Conservation (phyloP, 1,140 invertebrate genomes). For the Drosophila tropicalis region DNA sequence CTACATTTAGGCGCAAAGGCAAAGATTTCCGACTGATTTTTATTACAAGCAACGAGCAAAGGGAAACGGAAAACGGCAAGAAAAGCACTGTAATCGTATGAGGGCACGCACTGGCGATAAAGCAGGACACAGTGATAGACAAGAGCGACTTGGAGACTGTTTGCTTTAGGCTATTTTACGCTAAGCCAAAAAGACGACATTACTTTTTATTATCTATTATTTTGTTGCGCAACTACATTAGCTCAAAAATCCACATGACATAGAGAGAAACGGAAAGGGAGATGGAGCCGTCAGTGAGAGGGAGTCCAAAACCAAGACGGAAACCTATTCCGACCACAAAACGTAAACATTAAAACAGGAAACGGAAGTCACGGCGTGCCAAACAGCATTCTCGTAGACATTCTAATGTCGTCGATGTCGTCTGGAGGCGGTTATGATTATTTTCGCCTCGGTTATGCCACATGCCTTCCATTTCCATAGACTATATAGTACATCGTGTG, state of each 20-base stretch:
- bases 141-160: slow-evolving; percentile 26
- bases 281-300: not conserved
- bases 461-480: slow-evolving; percentile 20
- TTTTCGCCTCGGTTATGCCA: slow-evolving; percentile 51
- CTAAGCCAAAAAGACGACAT: slow-evolving; percentile 69
- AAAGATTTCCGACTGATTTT: slow-evolving; percentile 74
- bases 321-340: slow-evolving; percentile 56
- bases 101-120: slow-evolving; percentile 62
- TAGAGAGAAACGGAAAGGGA: not conserved
- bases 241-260: slow-evolving; percentile 64
- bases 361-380: slow-evolving; percentile 65
- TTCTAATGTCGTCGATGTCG: slow-evolving; percentile 46
- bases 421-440: slow-evolving; percentile 68
- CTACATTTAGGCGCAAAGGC: slow-evolving; percentile 50
- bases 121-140: slow-evolving; percentile 1
- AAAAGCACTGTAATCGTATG: slow-evolving; percentile 68
- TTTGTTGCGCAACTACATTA: slow-evolving; percentile 72
- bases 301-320: not conserved
- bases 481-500: slow-evolving; percentile 33
- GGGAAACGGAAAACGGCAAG: slow-evolving; percentile 24
- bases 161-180: slow-evolving; percentile 37
- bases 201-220: slow-evolving; percentile 81
- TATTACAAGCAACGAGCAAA: slow-evolving; percentile 47
- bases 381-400: slow-evolving; percentile 50
- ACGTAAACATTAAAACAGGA: slow-evolving; percentile 80